These are phyloP conservation scores for Cephus rjabovi DNA, from an alignment of 2,888 invertebrate species.

Conservation along the genomic window DNA sequence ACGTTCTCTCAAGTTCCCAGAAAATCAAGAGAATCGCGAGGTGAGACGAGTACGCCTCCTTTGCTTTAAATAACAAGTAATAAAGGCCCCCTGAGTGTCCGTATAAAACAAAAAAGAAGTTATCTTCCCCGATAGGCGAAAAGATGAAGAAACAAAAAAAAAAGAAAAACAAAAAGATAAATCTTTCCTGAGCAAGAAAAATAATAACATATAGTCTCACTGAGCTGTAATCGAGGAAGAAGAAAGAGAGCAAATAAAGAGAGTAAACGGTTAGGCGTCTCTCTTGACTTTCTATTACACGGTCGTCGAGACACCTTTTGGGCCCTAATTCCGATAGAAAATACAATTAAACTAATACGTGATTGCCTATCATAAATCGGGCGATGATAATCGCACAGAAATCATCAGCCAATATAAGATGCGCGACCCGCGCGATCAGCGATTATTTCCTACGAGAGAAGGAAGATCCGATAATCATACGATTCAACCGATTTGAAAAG, in stretches of 20 bases:
- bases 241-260: constrained; percentile 29
- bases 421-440: constrained; percentile 11
- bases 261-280: constrained; percentile 10
- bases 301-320: too few species aligned
- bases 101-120: too few species aligned
- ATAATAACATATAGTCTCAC: too few species aligned
- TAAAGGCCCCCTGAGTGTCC: too few species aligned
- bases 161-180: too few species aligned
- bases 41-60: too few species aligned
- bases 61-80: too few species aligned
- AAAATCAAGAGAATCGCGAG: constrained; percentile 39
- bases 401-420: constrained; percentile 10
- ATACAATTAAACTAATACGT: constrained; percentile 54
- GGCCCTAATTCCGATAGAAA: constrained; percentile 32
- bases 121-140: too few species aligned
- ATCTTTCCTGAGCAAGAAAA: too few species aligned
- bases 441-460: constrained; percentile 18
- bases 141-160: too few species aligned
- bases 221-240: constrained; percentile 1
- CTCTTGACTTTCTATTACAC: constrained; percentile 13
- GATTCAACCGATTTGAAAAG: too few species aligned
- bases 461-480: too few species aligned
- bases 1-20: constrained; percentile 28
- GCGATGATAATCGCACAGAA: constrained; percentile 8
- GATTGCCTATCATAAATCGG: constrained; percentile 50